phyloP scores from a whole-genome alignment of 2,888 invertebrate species.

The Caenorhabditis wallacei region DNA sequence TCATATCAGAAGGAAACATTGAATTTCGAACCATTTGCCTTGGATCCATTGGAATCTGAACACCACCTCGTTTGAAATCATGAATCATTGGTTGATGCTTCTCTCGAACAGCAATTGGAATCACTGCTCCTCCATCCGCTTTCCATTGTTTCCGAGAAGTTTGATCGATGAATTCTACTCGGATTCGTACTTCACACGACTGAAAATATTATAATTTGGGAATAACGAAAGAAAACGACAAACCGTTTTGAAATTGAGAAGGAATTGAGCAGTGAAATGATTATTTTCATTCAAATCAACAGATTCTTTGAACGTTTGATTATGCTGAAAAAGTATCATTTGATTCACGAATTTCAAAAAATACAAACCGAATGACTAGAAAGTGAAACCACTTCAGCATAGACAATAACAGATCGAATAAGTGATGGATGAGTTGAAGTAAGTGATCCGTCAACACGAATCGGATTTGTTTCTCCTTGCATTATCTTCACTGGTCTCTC shows the following conservation, averaged over 20 bases:
- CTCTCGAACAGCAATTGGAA: slow-evolving; percentile 53
- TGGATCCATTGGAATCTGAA: background rate
- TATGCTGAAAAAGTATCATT: slow-evolving; percentile 39
- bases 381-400: slow-evolving; percentile 40
- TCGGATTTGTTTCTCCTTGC: slow-evolving; percentile 55
- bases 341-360: background rate
- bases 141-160: slow-evolving; percentile 64
- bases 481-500: slow-evolving; percentile 16
- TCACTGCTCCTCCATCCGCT: slow-evolving; percentile 46
- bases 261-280: slow-evolving; percentile 68
- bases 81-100: background rate
- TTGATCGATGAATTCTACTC: slow-evolving; percentile 71
- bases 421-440: slow-evolving; percentile 55
- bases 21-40: slow-evolving; percentile 2
- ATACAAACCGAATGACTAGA: slow-evolving; percentile 24
- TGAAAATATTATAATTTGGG: slow-evolving; percentile 35
- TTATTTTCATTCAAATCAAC: slow-evolving; percentile 63
- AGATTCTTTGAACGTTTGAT: slow-evolving; percentile 15
- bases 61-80: background rate
- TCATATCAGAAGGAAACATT: background rate
- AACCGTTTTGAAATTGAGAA: slow-evolving; percentile 61
- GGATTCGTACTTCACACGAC: slow-evolving; percentile 68
- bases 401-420: slow-evolving; percentile 51
- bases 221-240: background rate
- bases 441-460: slow-evolving; percentile 67